Base-by-base conservation (phyloP, 1,140 invertebrate genomes). In the Vanessa atalanta region DNA sequence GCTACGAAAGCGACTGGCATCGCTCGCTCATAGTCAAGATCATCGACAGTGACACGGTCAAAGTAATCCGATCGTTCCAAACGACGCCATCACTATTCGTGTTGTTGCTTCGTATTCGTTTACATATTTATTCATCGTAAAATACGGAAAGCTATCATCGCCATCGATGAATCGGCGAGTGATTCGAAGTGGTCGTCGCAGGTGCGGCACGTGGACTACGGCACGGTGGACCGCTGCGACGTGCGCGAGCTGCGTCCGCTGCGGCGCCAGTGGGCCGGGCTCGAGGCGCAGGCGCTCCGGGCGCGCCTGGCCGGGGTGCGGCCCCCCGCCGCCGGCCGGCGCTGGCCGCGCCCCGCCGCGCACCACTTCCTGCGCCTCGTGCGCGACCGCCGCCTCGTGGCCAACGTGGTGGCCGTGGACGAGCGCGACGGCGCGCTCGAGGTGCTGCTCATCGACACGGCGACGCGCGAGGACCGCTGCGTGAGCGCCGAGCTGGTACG, bases 1-100 rank as follows among this genome's bases (percentile, higher is more conserved):
- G 78, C 74, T 89, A 82, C 84, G 79, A 76, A 69, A 73, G 77
- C 68, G 87, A 91, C 85, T 91, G 89, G 89, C 89, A 91, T 70
- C 88, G 89, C 79, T 76, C 88, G 65, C 69, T 89, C 81, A 84
- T 91, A 78, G 87, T 89, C 55, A 70, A 78, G 67, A 14, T 87
- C 7, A 9, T 86, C 43, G 88, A 89, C 80, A 79, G 78, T 76
- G 86, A 88, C 76, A 83, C 82, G 9, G 87, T 90, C 57, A 89
- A 89, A 84, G 88, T 88, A 26, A 51, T 43, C 3, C 14, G 48
- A n/a, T 14, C 48, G 14, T n/a, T 0, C 48, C 48, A 6, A 61
- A 23, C 26, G 57, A 3, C 48, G 13, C 9, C 0, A 11, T 9
- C 11, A 31, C 20, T 13, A 8, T 16, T 65, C 16, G 55, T n/a